Evolutionary conservation across 2,797 vertebrate species (phyloP).

Genomic region (Adelosebastes latens): DNA sequence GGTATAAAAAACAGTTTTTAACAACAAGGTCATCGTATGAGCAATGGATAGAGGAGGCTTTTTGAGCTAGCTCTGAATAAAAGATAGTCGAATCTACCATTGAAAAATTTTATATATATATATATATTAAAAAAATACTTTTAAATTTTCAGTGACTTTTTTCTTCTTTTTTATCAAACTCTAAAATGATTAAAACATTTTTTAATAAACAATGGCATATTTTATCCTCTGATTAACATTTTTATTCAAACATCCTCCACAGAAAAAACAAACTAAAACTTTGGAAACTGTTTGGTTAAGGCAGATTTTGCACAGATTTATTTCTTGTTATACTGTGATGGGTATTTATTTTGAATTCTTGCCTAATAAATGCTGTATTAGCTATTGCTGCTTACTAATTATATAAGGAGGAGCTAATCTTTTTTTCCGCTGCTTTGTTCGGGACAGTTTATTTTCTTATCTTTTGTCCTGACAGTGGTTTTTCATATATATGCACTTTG

Average conservation of each 20-base stretch:
- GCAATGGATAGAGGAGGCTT: background rate
- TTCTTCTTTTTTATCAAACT: background rate
- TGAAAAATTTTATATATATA: background rate
- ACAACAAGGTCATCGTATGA: constrained; percentile 23
- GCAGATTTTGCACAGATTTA: background rate
- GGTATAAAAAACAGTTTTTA: background rate
- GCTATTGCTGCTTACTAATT: background rate
- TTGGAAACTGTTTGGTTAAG: background rate
- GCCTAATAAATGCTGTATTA: background rate
- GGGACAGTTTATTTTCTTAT: background rate
- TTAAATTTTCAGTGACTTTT: background rate
- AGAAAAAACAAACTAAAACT: background rate
- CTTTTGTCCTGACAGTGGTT: constrained; percentile 19
- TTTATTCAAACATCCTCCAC: background rate
- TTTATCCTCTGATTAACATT: background rate
- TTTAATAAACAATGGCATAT: background rate
- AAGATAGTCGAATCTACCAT: background rate
- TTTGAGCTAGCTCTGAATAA: constrained; percentile 21
- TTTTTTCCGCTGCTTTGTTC: background rate
- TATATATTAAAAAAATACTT: background rate
- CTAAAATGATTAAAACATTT: background rate
- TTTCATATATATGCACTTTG: background rate
- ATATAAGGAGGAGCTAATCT: background rate
- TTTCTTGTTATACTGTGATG: background rate
- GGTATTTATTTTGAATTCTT: background rate